Evolutionary conservation across 2,888 invertebrate species (phyloP).

Genomic region (Drosophila mimetica): DNA sequence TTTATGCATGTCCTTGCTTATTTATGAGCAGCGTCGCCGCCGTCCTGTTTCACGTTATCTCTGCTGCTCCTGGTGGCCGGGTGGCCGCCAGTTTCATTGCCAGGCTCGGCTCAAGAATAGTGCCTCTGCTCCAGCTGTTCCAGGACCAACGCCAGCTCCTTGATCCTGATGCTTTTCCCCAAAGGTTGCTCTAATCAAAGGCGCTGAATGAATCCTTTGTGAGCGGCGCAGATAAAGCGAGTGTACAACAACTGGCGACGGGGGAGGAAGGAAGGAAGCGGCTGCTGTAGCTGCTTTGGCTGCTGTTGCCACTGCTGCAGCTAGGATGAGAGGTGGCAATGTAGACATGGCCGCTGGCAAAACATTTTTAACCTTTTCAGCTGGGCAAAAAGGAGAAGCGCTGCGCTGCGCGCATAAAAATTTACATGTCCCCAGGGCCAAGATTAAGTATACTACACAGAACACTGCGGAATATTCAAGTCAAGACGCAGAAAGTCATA

Average conservation of each 20-base stretch:
- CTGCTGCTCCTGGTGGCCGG: conserved; percentile 56
- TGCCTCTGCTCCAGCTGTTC: conserved; percentile 35
- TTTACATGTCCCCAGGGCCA: conserved; percentile 82
- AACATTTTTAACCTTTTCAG: conserved; percentile 75
- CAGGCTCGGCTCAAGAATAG: conserved; percentile 66
- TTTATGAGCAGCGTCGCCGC: conserved; percentile 76
- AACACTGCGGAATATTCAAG: conserved; percentile 19
- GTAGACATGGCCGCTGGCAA: conserved; percentile 77
- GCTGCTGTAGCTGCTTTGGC: background rate
- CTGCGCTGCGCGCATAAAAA: conserved; percentile 72
- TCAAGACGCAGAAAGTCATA: conserved; percentile 72
- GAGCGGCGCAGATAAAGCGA: conserved; percentile 72
- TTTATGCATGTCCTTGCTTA: conserved; percentile 80
- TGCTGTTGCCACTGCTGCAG: conserved; percentile 2
- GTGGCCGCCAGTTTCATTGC: conserved; percentile 75
- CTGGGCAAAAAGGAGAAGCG: conserved; percentile 42
- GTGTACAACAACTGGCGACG: conserved; percentile 39
- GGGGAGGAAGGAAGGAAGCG: conserved; percentile 1
- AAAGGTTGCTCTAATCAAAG: conserved; percentile 81
- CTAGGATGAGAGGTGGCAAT: conserved; percentile 72
- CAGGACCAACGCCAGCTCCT: background rate
- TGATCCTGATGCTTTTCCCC: conserved; percentile 39
- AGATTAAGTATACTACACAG: conserved; percentile 77
- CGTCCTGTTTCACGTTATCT: conserved; percentile 68
- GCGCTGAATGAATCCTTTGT: conserved; percentile 80